Evolutionary conservation across 2,797 vertebrate species (phyloP).

Genomic region (Gambelia wislizenii): DNA sequence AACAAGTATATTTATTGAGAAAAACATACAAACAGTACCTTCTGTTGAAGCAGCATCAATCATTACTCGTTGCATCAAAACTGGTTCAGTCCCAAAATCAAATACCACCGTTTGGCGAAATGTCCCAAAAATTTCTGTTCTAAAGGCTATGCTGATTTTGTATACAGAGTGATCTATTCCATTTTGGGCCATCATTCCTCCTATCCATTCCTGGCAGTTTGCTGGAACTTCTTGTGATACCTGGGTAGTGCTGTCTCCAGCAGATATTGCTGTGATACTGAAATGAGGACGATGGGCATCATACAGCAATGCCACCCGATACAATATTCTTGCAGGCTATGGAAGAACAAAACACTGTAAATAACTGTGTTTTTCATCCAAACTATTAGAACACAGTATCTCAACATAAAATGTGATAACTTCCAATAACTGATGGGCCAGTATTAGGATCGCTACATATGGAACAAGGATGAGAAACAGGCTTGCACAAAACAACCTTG

Average conservation of each 20-base stretch:
- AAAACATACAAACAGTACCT: conserved; percentile 82
- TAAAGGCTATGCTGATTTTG: conserved; percentile 94
- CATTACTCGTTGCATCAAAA: conserved; percentile 98
- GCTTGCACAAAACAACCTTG: neutral
- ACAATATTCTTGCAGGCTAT: conserved; percentile 93
- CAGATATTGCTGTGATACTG: conserved; percentile 91
- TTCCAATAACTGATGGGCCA: neutral
- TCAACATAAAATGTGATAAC: neutral
- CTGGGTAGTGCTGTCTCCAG: conserved; percentile 86
- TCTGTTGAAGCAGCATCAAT: conserved; percentile 98
- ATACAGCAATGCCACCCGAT: conserved; percentile 94
- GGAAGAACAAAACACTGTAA: conserved; percentile 66
- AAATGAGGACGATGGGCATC: conserved; percentile 99
- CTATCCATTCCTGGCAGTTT: conserved; percentile 96
- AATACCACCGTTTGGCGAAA: conserved; percentile 99
- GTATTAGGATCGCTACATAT: too few species aligned
- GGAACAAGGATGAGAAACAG: neutral
- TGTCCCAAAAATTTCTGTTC: conserved; percentile 98
- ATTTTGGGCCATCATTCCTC: conserved; percentile 87
- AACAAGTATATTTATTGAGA: conserved; percentile 1
- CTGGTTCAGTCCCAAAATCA: conserved; percentile 97
- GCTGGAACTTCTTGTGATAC: conserved; percentile 89
- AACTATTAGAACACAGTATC: neutral
- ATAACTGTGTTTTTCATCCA: conserved; percentile 43
- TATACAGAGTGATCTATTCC: conserved; percentile 96